Evolutionary conservation across 2,113 vertebrate species (phyloP).

Genomic region (Willisornis vidua): DNA sequence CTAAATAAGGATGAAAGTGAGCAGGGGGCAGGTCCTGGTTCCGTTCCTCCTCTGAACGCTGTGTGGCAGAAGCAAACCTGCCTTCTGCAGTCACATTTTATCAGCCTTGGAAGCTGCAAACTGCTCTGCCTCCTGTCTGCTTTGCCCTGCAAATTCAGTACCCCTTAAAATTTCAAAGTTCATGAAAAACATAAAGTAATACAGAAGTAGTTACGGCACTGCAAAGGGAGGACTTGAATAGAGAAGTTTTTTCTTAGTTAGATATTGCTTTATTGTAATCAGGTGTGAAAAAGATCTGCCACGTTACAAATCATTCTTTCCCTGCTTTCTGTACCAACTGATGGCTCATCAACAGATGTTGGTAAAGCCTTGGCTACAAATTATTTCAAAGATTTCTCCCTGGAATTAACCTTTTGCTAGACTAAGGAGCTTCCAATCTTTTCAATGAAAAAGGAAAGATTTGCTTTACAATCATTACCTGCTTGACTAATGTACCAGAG

Average conservation of each 20-base stretch:
- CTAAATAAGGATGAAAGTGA: background rate
- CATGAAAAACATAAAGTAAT: background rate
- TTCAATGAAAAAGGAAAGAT: background rate
- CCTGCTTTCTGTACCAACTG: background rate
- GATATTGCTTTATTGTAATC: background rate
- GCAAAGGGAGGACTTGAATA: background rate
- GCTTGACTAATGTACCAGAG: background rate
- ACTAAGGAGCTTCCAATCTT: background rate
- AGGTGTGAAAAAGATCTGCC: background rate
- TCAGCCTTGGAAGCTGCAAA: background rate
- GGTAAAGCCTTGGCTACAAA: background rate
- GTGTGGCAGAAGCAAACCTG: conserved; percentile 50
- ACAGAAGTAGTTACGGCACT: background rate
- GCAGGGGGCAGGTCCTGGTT: background rate
- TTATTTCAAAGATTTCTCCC: background rate
- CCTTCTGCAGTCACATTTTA: background rate
- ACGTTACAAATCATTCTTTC: background rate
- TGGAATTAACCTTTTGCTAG: background rate
- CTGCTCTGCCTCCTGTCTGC: background rate
- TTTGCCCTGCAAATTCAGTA: background rate
- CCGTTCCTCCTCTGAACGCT: conserved; percentile 20
- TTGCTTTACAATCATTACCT: background rate
- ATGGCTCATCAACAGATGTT: background rate
- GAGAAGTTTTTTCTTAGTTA: background rate
- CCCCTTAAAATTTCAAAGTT: background rate